Conservation (phyloP, 2,888 invertebrate species). For the Ischnus inquisitorius region DNA sequence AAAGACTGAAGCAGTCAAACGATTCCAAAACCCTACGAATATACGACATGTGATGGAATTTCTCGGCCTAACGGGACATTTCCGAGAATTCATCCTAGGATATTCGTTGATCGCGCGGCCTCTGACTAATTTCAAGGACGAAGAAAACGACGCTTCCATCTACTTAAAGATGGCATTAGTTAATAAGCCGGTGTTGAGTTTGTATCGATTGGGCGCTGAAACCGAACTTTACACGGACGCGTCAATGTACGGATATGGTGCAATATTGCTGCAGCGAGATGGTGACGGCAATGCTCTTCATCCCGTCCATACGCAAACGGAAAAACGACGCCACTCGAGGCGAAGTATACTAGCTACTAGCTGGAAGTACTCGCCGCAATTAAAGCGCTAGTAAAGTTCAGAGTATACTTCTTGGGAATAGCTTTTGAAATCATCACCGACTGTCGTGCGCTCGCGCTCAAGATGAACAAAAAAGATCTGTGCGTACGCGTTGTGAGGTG, state of each 20-base stretch:
- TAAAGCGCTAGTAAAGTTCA: slow-evolving; percentile 62
- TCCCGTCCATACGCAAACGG: slow-evolving; percentile 52
- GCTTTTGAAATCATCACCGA: slow-evolving; percentile 69
- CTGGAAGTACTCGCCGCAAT: slow-evolving; percentile 66
- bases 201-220: slow-evolving; percentile 63
- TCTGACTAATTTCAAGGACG: slow-evolving; percentile 11
- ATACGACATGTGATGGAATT: slow-evolving; percentile 62
- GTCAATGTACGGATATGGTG: slow-evolving; percentile 64
- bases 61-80: slow-evolving; percentile 69
- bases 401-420: slow-evolving; percentile 65
- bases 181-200: slow-evolving; percentile 54
- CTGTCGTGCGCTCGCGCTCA: slow-evolving; percentile 64
- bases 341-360: slow-evolving; percentile 65
- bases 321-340: slow-evolving; percentile 60
- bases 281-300: slow-evolving; percentile 55
- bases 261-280: slow-evolving; percentile 69
- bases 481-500: slow-evolving; percentile 65
- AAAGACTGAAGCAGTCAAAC: slow-evolving; percentile 62
- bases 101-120: slow-evolving; percentile 36
- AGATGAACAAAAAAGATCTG: slow-evolving; percentile 65
- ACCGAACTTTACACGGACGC: slow-evolving; percentile 59
- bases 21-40: slow-evolving; percentile 62
- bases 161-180: slow-evolving; percentile 23
- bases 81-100: slow-evolving; percentile 64
- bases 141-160: slow-evolving; percentile 24